Percentiles rank a stretch among this genome's conserved stretches.
Conservation (phyloP, 2,113 vertebrate species). For the Anguilla rostrata region DNA sequence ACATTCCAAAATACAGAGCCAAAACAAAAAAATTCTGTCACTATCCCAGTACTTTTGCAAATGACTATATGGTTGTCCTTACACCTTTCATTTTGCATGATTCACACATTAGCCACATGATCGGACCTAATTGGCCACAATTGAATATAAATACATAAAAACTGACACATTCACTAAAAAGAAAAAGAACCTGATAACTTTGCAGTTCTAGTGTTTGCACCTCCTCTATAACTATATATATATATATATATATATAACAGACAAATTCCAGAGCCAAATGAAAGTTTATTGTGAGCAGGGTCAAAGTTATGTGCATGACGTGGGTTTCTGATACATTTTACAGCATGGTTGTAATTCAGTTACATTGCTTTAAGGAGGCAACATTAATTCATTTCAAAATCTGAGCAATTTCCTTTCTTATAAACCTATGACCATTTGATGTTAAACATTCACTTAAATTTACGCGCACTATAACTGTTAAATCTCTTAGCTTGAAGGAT, state of each 20-base stretch:
- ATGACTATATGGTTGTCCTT: neutral
- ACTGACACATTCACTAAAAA: neutral
- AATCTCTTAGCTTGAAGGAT: neutral
- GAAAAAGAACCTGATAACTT: neutral
- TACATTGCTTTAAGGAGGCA: too few relatives aligned
- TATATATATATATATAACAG: neutral
- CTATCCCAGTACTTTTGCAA: neutral
- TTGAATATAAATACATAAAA: neutral
- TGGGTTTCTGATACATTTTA: neutral
- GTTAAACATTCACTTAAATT: neutral
- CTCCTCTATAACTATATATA: too few relatives aligned
- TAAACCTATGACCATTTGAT: neutral
- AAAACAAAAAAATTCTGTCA: too few relatives aligned
- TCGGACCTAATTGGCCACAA: neutral
- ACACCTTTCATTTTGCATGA: neutral
- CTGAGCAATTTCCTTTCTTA: neutral
- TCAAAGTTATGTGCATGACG: conserved; percentile 1
- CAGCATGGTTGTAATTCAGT: too few relatives aligned
- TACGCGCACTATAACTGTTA: neutral
- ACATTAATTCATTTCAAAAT: neutral
- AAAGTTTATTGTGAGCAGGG: neutral
- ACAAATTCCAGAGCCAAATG: neutral
- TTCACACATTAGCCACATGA: neutral
- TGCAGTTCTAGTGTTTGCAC: too few relatives aligned
- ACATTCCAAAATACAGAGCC: too few relatives aligned